These are phyloP conservation scores for Pimpla rufipes DNA, from an alignment of 2,888 invertebrate genomes.

Conservation along the genomic window DNA sequence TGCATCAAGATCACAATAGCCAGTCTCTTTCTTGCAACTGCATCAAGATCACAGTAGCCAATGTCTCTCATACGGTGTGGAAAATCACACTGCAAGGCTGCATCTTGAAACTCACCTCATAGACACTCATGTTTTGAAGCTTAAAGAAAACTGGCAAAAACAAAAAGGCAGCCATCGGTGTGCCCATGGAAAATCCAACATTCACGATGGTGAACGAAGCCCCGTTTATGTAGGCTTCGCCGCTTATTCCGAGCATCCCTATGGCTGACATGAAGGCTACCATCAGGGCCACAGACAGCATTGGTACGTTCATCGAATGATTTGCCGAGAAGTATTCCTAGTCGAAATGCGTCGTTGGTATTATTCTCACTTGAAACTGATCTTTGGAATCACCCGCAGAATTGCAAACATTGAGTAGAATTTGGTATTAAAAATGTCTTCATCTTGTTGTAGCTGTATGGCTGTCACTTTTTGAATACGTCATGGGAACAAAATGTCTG, in stretches of 20 bases:
- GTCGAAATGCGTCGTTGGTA: background rate
- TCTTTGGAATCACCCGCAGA: background rate
- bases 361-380: background rate
- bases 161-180: conserved; percentile 91
- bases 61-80: background rate
- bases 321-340: conserved; percentile 95
- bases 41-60: no score
- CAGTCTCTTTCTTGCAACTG: background rate
- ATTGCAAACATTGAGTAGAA: no score
- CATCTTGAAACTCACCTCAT: conserved; percentile 88
- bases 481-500: no score
- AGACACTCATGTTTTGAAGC: conserved; percentile 94
- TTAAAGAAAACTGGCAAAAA: conserved; percentile 95
- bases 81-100: no score
- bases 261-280: conserved; percentile 98
- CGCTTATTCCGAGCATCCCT: conserved; percentile 94
- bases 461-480: no score
- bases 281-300: conserved; percentile 95
- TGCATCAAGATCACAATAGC: conserved; percentile 71
- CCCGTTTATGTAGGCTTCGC: conserved; percentile 94
- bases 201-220: conserved; percentile 93
- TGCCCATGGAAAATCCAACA: conserved; percentile 91
- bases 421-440: no score
- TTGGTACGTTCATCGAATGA: conserved; percentile 91
- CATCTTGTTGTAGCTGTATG: no score